phyloP scores from a whole-genome alignment of 2,113 vertebrate species.

The Sphyrna mokarran region DNA sequence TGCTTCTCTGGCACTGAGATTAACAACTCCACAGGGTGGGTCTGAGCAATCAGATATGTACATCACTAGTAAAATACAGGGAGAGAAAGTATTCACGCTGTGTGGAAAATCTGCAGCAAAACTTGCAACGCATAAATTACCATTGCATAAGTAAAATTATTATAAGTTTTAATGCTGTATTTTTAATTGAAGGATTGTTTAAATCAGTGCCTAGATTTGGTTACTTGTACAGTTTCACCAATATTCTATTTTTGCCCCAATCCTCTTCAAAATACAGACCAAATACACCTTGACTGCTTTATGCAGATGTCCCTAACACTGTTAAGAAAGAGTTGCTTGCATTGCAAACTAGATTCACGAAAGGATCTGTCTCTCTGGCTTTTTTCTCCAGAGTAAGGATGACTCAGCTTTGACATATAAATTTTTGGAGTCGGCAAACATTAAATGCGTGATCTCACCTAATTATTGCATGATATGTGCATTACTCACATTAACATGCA shows the following conservation, averaged over 20 bases:
- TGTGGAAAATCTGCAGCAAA: background rate
- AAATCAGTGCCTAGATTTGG: background rate
- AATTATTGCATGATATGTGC: background rate
- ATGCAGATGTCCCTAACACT: background rate
- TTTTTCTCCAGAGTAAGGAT: background rate
- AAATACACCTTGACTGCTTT: background rate
- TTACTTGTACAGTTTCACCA: background rate
- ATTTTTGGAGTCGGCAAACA: background rate
- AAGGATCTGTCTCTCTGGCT: background rate
- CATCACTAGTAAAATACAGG: background rate
- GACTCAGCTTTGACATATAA: background rate
- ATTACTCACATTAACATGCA: background rate
- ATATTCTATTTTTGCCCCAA: background rate
- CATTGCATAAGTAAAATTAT: background rate
- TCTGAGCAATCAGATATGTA: background rate
- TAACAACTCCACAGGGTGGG: background rate
- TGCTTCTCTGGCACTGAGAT: background rate
- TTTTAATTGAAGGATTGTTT: background rate
- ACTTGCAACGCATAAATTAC: background rate
- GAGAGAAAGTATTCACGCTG: background rate
- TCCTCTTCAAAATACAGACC: background rate
- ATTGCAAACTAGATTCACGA: background rate
- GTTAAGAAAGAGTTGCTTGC: background rate
- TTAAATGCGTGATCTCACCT: background rate
- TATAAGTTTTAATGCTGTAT: background rate